A percentile compares a stretch with the other conserved stretches of the same genome.
Conservation (phyloP, 2,888 invertebrate species). For the Metopia argyrocephala region DNA sequence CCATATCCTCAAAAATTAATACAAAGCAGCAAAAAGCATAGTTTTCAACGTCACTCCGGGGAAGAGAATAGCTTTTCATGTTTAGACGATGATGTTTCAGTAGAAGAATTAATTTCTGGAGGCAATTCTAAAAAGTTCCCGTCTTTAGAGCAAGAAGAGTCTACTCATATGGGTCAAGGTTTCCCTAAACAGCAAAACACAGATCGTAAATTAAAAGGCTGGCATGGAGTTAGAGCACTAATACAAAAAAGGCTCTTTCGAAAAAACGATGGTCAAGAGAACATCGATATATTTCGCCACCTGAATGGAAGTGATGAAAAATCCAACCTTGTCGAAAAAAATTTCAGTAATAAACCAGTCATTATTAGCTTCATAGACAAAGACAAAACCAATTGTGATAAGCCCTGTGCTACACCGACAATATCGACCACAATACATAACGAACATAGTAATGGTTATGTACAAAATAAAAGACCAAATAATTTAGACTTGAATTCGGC, state of each 20-base stretch:
- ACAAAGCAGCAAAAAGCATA: conserved; percentile 77
- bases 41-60: conserved; percentile 73
- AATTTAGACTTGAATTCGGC: conserved; percentile 76
- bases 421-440: background rate
- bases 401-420: conserved; percentile 27
- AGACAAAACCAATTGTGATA: conserved; percentile 57
- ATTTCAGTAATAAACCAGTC: conserved; percentile 47
- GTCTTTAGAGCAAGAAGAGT: conserved; percentile 57
- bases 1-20: conserved; percentile 74
- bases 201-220: conserved; percentile 76
- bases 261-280: conserved; percentile 68
- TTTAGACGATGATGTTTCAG: conserved; percentile 77
- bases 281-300: conserved; percentile 65
- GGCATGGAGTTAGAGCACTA: conserved; percentile 78
- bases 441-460: conserved; percentile 48
- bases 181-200: conserved; percentile 78
- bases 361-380: conserved; percentile 64
- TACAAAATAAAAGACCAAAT: conserved; percentile 70
- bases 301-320: conserved; percentile 73
- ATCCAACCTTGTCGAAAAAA: conserved; percentile 75
- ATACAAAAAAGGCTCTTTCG: conserved; percentile 78
- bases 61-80: conserved; percentile 77
- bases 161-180: conserved; percentile 74
- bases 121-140: conserved; percentile 67
- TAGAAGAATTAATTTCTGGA: conserved; percentile 76